Evolutionary conservation across 2,113 vertebrate species (phyloP).

Genomic region (Seriola dumerili): DNA sequence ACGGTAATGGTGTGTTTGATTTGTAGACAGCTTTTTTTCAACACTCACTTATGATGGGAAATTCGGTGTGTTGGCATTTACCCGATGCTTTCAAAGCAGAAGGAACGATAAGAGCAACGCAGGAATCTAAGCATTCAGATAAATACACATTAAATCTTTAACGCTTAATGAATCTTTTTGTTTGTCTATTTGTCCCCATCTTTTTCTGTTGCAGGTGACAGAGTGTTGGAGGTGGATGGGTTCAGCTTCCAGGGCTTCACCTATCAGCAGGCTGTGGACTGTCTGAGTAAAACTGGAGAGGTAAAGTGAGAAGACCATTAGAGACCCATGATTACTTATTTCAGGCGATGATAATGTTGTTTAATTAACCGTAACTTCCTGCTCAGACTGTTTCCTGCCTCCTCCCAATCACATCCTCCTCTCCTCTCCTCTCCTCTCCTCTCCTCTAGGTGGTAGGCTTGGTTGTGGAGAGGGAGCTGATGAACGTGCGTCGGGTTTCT

Average conservation of each 20-base stretch:
- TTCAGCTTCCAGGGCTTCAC: conserved; percentile 85
- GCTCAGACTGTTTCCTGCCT: background rate
- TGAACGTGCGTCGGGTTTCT: conserved; percentile 50
- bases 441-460: conserved; percentile 84
- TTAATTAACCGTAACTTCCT: background rate
- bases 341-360: background rate
- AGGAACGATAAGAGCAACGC: background rate
- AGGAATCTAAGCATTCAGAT: background rate
- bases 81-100: background rate
- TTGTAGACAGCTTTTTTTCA: no score
- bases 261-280: conserved; percentile 90
- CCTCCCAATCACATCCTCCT: background rate
- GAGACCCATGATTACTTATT: background rate
- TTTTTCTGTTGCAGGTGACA: conserved; percentile 82
- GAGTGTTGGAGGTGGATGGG: conserved; percentile 88
- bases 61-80: no score
- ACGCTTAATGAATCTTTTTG: background rate
- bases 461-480: conserved; percentile 84
- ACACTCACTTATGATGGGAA: no score
- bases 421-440: background rate
- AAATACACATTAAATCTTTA: background rate
- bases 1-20: no score
- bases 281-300: conserved; percentile 87
- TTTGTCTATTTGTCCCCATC: background rate
- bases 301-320: conserved; percentile 64